These are phyloP conservation scores for Pentalonia nigronervosa DNA, from an alignment of 1,140 invertebrate species.

Conservation along the genomic window DNA sequence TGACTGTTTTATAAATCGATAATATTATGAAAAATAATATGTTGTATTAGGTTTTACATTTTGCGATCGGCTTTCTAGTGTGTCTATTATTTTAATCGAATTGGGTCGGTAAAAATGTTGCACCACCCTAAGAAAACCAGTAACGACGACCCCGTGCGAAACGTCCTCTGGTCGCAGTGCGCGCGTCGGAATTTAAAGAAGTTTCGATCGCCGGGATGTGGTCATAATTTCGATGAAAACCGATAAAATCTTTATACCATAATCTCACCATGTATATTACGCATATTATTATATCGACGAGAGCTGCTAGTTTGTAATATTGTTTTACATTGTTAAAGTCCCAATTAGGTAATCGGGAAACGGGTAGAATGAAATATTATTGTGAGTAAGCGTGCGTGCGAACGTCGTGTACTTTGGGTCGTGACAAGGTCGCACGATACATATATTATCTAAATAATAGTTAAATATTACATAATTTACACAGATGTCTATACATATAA, in stretches of 20 bases:
- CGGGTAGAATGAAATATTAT: neutral
- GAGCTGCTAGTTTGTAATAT: neutral
- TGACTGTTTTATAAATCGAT: too few species aligned
- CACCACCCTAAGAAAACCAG: too few species aligned
- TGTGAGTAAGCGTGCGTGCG: neutral
- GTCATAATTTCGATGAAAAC: neutral
- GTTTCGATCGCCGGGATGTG: neutral
- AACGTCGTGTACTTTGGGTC: neutral
- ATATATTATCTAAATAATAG: neutral
- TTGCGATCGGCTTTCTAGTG: too few species aligned
- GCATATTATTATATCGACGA: too few species aligned
- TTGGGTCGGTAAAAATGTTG: too few species aligned
- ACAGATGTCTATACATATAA: neutral
- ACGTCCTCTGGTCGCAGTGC: neutral
- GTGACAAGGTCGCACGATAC: neutral
- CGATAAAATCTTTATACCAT: neutral
- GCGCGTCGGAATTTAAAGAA: neutral
- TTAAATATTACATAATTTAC: slow-evolving; percentile 6
- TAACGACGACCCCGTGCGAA: too few species aligned
- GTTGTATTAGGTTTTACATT: too few species aligned
- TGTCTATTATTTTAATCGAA: too few species aligned
- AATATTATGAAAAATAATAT: too few species aligned
- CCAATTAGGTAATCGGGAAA: slow-evolving; percentile 21
- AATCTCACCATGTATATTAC: neutral
- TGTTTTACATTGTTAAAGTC: neutral